Evolutionary conservation across 2,797 vertebrate species (phyloP).

Genomic region (Rhinoraja longicauda): DNA sequence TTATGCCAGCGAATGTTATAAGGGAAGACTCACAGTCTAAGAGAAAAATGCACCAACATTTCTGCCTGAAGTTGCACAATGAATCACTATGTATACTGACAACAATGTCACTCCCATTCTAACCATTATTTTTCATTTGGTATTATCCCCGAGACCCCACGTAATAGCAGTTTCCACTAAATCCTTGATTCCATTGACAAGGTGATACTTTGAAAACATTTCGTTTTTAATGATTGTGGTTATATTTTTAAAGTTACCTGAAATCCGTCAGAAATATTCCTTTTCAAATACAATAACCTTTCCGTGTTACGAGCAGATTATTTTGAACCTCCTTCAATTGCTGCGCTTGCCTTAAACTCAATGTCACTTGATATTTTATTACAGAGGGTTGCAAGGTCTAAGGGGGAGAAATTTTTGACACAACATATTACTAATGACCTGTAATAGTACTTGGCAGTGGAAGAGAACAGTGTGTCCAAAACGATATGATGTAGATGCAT

Average conservation of each 20-base stretch:
- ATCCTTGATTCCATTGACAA: not conserved
- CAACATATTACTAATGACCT: conserved; percentile 44
- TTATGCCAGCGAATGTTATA: not conserved
- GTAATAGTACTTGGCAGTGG: conserved; percentile 42
- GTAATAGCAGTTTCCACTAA: not conserved
- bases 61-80: conserved; percentile 8
- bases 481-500: conserved; percentile 31
- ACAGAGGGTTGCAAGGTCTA: conserved; percentile 18
- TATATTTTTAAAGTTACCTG: conserved; percentile 13
- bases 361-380: not conserved
- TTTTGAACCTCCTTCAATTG: conserved; percentile 23
- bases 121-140: not conserved
- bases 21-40: not conserved
- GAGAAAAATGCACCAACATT: conserved; percentile 29
- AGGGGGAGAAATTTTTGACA: conserved; percentile 39
- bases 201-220: not conserved
- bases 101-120: not conserved
- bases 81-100: not conserved
- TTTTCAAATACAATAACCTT: conserved; percentile 2
- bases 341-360: not conserved
- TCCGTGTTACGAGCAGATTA: not conserved
- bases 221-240: conserved; percentile 18
- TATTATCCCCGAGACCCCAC: not conserved
- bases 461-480: conserved; percentile 43
- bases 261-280: not conserved